Percentiles rank a stretch among this genome's conserved stretches.
These are phyloP conservation scores for Merops nubicus DNA, from an alignment of 2,113 vertebrate genomes.

Conservation along the genomic window DNA sequence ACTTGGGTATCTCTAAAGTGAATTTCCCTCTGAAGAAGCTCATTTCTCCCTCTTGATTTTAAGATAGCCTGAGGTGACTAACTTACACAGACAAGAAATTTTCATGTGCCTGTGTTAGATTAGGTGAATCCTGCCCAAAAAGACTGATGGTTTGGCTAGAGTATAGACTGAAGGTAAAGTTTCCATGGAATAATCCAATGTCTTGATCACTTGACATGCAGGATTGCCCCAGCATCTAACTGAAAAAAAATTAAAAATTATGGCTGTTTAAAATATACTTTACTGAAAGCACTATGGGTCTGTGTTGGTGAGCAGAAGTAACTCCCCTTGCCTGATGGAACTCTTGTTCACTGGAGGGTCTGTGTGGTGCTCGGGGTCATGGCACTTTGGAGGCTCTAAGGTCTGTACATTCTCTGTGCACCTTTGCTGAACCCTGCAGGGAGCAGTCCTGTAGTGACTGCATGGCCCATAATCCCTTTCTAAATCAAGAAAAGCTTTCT, in stretches of 20 bases:
- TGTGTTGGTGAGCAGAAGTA: not conserved
- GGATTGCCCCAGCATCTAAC: not conserved
- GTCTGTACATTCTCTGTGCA: accelerated
- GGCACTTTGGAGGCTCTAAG: not conserved
- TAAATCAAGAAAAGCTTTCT: not conserved
- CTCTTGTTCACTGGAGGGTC: not conserved
- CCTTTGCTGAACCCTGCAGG: not conserved
- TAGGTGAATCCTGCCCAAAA: not conserved
- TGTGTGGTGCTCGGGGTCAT: not conserved
- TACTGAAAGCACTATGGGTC: not conserved
- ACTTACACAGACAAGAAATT: not conserved
- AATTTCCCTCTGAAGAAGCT: not conserved
- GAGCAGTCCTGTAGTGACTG: not conserved
- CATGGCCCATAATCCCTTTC: not conserved
- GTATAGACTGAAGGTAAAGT: not conserved
- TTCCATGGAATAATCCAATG: not conserved
- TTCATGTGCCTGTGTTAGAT: not conserved
- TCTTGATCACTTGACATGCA: not conserved
- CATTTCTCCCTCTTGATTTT: not conserved
- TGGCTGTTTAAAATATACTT: not conserved
- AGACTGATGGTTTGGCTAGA: not conserved
- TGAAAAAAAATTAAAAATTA: not conserved
- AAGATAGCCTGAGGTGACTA: not conserved
- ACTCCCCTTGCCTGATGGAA: not conserved
- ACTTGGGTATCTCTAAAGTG: not conserved